phyloP scores from a whole-genome alignment of 1,140 invertebrate species.

The Kradibia gibbosae region DNA sequence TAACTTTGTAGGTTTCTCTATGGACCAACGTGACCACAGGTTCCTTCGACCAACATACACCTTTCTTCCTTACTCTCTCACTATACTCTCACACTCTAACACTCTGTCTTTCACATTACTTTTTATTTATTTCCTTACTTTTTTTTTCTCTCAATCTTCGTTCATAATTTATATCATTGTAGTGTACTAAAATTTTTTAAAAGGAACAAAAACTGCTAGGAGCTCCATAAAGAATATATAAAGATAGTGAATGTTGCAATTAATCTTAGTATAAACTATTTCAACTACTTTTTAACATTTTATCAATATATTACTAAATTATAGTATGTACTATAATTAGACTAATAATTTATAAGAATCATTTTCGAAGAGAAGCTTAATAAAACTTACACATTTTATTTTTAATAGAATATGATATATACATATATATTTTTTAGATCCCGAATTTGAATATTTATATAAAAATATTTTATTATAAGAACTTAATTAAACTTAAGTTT shows the following conservation, averaged over 20 bases:
- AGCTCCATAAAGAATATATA: no score
- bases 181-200: slow-evolving; percentile 1
- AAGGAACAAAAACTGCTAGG: slow-evolving; percentile 23
- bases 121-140: no score
- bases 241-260: not conserved
- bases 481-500: no score
- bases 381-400: no score
- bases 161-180: slow-evolving; percentile 49
- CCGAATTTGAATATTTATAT: no score
- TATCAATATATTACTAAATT: no score
- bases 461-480: no score
- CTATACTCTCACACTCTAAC: not conserved
- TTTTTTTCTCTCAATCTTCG: not conserved
- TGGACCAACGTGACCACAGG: slow-evolving; percentile 1
- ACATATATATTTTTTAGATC: no score
- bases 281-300: slow-evolving; percentile 37
- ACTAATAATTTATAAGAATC: no score
- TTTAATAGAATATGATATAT: no score
- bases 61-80: not conserved
- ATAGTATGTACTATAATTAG: no score
- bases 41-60: not conserved
- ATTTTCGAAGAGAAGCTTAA: no score
- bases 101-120: not conserved
- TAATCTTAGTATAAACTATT: slow-evolving; percentile 32
- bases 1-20: slow-evolving; percentile 50